Conservation (phyloP, 2,888 invertebrate species). For the Callyntrura sp. region DNA sequence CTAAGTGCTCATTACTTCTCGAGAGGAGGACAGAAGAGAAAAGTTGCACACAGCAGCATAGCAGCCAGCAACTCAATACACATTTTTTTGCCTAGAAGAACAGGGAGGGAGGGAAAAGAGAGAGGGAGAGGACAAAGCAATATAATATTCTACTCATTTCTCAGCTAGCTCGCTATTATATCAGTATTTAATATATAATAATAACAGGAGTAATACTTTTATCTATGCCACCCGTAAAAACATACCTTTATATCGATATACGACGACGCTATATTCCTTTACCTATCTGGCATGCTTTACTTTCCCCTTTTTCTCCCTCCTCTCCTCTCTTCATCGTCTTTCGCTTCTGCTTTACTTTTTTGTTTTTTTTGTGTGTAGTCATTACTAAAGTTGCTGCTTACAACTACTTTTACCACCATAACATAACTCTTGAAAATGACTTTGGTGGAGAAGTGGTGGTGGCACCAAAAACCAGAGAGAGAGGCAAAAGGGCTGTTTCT, state of each 20-base stretch:
- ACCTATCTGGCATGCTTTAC: background rate
- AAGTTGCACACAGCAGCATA: slow-evolving; percentile 19
- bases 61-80: background rate
- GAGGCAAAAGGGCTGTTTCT: slow-evolving; percentile 20
- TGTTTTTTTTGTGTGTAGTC: slow-evolving; percentile 51
- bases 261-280: background rate
- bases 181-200: slow-evolving; percentile 49
- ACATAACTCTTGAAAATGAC: slow-evolving; percentile 72
- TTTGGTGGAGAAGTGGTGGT: slow-evolving; percentile 54
- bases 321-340: slow-evolving; percentile 30
- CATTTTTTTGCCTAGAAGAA: background rate
- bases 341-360: slow-evolving; percentile 19
- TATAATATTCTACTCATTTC: slow-evolving; percentile 71
- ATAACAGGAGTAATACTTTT: slow-evolving; percentile 23
- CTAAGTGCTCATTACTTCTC: slow-evolving; percentile 77
- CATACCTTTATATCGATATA: background rate
- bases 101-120: too few relatives aligned
- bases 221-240: background rate
- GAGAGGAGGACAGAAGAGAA: slow-evolving; percentile 73
- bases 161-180: slow-evolving; percentile 35
- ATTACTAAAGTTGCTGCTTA: slow-evolving; percentile 62
- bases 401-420: slow-evolving; percentile 67
- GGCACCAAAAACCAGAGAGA: slow-evolving; percentile 35
- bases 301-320: slow-evolving; percentile 35
- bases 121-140: slow-evolving; percentile 47